Evolutionary conservation across 2,797 vertebrate species (phyloP).

Genomic region (Lateolabrax maculatus): DNA sequence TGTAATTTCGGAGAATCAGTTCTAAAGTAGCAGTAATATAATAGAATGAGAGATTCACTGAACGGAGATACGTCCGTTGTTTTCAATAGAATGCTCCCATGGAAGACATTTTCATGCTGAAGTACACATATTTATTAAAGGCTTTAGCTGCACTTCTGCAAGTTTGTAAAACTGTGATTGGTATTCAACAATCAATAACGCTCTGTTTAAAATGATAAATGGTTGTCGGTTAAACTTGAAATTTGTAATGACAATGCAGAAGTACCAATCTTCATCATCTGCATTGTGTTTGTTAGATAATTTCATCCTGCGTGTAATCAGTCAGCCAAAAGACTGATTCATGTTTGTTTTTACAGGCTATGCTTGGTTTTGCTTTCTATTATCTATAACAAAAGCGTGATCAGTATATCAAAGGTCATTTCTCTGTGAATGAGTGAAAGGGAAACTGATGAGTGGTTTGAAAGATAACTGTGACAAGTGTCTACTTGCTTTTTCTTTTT

Average conservation of each 20-base stretch:
- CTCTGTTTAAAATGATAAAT: background rate
- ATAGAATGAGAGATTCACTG: background rate
- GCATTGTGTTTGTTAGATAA: conserved; percentile 1
- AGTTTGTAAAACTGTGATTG: conserved; percentile 4
- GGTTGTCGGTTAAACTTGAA: conserved; percentile 9
- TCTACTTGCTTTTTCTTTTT: background rate
- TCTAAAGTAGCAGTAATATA: background rate
- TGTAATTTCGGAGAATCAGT: background rate
- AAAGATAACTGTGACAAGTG: background rate
- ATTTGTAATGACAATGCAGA: background rate
- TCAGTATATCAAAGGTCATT: conserved; percentile 41
- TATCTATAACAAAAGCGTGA: conserved; percentile 2
- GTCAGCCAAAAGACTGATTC: background rate
- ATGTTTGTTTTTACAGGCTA: background rate
- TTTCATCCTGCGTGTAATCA: conserved; percentile 6
- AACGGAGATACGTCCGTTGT: background rate
- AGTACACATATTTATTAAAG: conserved; percentile 18
- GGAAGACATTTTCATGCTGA: background rate
- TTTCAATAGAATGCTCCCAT: background rate
- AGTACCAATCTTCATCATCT: background rate
- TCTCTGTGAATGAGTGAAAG: background rate
- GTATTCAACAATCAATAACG: conserved; percentile 7
- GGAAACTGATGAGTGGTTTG: background rate
- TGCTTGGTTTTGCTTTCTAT: conserved; percentile 10
- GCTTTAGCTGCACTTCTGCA: conserved; percentile 6